Base-by-base conservation (phyloP, 2,113 vertebrate species). In the Suricata suricatta region DNA sequence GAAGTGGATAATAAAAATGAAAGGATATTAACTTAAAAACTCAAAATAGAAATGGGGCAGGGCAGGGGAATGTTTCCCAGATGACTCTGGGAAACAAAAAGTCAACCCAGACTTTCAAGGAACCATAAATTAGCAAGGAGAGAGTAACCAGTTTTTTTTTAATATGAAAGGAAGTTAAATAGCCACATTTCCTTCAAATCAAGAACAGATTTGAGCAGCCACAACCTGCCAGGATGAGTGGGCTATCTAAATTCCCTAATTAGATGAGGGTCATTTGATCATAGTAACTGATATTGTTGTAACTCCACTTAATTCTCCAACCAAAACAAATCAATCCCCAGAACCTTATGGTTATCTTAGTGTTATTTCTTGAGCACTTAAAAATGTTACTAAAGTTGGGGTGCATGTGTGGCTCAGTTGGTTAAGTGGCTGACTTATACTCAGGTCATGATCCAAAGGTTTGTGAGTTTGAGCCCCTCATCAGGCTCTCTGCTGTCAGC, bases 151-250 rank as follows among this genome's bases (percentile, higher is more conserved):
- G 11, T 52, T 14, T 17, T 38, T 72, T 7, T 1, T 27, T 27
- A 85, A 54, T 50, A 81, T 47, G 86, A 95, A 96, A 95, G n/a
- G 33, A 91, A 82, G 31, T 96, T 93, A 92, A 95, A 50, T n/a
- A 92, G 52, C 60, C 64, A 84, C 72, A 88, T 68, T 90, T 95
- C 66, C 41, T 96, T 87, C 88, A 84, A 57, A 94, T 93, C 35
- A 86, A 57, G 27, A 93, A 94, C 84, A 95, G 54, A 92, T 96
- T 41, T 71, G 64, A 93, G 29, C 16, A 87, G 38, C 31, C 25
- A 66, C 68, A 82, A 76, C 87, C 94, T 96, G 12, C 80, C 71
- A 95, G 54, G 64, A 90, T 79, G 69, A 95, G 31, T 68, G 79
- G n/a, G 50, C 38, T 71, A 80, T 33, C 33, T 93, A 84, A 94